Conservation (phyloP, 2,797 vertebrate species). For the Halcyon badia region DNA sequence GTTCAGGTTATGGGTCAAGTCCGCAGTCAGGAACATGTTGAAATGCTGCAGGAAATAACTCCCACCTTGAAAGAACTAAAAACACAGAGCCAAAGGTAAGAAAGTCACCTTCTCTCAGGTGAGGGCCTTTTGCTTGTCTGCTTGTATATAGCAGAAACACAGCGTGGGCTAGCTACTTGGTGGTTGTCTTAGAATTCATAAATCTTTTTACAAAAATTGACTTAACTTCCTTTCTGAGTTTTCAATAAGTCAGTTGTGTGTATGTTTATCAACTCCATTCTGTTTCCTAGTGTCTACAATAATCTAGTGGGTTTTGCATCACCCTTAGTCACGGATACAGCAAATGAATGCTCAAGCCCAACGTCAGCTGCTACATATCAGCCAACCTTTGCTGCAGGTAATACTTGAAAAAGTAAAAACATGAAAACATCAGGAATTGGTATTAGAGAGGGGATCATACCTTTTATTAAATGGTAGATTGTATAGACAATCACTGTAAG, state of each 20-base stretch:
- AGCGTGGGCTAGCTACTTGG: neutral
- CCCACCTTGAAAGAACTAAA: constrained; percentile 94
- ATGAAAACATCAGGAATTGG: neutral
- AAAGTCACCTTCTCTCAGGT: neutral
- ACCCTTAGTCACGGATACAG: constrained; percentile 94
- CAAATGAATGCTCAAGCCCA: constrained; percentile 92
- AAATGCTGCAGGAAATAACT: constrained; percentile 96
- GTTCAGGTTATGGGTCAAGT: constrained; percentile 96
- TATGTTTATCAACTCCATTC: constrained; percentile 8
- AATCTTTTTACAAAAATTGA: neutral
- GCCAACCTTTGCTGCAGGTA: constrained; percentile 97
- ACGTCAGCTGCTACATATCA: constrained; percentile 86
- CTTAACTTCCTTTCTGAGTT: neutral
- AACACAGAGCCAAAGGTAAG: constrained; percentile 94
- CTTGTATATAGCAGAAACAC: neutral
- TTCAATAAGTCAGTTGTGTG: neutral
- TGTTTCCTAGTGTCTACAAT: constrained; percentile 91
- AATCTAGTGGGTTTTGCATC: constrained; percentile 97
- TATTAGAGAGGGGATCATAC: neutral
- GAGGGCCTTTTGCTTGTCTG: neutral
- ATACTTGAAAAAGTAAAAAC: neutral
- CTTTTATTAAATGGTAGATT: neutral
- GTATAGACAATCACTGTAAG: neutral
- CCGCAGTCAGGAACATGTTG: constrained; percentile 91
- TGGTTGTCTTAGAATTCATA: neutral